Evolutionary conservation across 2,113 vertebrate genomes (phyloP).

Genomic region (Caloenas nicobarica): DNA sequence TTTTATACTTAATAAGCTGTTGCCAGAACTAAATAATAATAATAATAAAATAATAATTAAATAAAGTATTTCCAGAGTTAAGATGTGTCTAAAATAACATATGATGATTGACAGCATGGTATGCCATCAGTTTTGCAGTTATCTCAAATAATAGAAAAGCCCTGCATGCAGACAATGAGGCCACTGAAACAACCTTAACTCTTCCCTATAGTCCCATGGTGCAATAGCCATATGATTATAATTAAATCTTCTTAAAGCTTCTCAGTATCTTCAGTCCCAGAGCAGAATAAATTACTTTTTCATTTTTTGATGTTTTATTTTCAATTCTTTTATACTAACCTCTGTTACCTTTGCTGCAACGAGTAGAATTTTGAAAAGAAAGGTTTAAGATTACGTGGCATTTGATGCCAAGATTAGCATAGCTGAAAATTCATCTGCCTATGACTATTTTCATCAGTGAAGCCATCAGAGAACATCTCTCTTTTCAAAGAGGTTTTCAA

Average conservation of each 20-base stretch:
- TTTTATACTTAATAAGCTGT: background rate
- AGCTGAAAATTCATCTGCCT: background rate
- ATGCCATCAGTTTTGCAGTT: background rate
- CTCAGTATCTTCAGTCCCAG: background rate
- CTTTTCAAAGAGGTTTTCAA: background rate
- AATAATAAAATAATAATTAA: background rate
- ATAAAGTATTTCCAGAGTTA: background rate
- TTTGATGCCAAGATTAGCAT: background rate
- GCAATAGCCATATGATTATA: background rate
- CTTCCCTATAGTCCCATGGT: background rate
- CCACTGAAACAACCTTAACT: background rate
- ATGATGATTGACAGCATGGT: background rate
- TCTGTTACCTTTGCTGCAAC: background rate
- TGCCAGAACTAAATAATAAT: background rate
- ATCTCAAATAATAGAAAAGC: background rate
- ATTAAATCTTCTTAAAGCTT: slow-evolving; percentile 15
- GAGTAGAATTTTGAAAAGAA: slow-evolving; percentile 16
- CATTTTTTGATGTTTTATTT: background rate
- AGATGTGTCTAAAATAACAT: background rate
- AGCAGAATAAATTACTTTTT: slow-evolving; percentile 11
- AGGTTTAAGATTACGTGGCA: background rate
- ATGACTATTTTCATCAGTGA: background rate
- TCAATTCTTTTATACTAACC: background rate
- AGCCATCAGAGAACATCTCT: background rate
- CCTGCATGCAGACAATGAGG: background rate